These are phyloP conservation scores for Cervus canadensis DNA, from an alignment of 2,113 vertebrate genomes.

Conservation along the genomic window DNA sequence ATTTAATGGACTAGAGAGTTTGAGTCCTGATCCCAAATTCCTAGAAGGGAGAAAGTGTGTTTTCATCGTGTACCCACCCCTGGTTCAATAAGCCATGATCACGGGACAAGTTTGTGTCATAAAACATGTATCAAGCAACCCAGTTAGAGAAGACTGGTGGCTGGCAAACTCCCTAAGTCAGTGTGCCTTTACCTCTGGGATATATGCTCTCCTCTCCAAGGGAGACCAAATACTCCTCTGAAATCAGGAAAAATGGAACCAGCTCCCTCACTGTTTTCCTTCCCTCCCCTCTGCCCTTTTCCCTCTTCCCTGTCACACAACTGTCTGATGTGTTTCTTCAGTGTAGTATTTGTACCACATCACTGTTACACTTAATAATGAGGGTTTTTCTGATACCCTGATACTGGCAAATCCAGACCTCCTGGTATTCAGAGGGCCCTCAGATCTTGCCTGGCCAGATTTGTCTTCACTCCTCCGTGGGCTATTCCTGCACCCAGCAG, in stretches of 20 bases:
- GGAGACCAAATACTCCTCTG: neutral
- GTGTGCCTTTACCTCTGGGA: neutral
- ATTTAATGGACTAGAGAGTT: neutral
- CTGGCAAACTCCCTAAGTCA: neutral
- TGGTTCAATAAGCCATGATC: neutral
- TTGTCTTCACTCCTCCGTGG: neutral
- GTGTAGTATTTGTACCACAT: neutral
- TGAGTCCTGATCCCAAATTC: neutral
- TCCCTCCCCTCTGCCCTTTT: fast-evolving
- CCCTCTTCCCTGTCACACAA: neutral
- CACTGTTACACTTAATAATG: neutral
- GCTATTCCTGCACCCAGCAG: neutral
- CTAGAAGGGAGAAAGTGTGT: neutral
- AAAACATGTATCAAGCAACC: neutral
- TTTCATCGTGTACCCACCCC: neutral
- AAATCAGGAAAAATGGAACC: neutral
- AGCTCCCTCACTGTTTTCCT: neutral
- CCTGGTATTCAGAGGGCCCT: neutral
- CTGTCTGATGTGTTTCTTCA: neutral
- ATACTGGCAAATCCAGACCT: neutral
- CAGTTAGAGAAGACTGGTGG: neutral
- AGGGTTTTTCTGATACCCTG: neutral
- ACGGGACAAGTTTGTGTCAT: neutral
- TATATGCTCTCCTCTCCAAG: neutral
- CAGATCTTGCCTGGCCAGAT: neutral